These are phyloP conservation scores for Hemiprocne comata DNA, from an alignment of 2,113 vertebrate genomes.

Conservation along the genomic window DNA sequence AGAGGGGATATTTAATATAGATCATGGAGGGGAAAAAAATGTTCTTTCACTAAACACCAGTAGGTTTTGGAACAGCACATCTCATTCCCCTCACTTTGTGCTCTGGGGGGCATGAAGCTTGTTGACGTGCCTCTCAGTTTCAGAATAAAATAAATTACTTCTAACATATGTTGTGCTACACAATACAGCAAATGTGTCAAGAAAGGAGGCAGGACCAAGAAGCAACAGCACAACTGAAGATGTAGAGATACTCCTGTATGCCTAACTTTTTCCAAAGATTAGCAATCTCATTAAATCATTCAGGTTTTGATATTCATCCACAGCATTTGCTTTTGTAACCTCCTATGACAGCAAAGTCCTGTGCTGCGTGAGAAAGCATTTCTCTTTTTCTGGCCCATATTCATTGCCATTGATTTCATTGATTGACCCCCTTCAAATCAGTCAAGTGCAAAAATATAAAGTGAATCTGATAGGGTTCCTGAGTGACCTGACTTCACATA, in stretches of 20 bases:
- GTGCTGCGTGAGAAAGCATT: background rate
- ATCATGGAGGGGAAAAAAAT: rapidly evolving
- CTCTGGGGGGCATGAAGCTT: background rate
- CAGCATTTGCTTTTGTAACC: background rate
- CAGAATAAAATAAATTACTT: background rate
- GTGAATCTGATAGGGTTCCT: background rate
- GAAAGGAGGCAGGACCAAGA: background rate
- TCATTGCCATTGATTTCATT: constrained; percentile 37
- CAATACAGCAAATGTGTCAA: background rate
- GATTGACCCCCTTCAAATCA: constrained; percentile 33
- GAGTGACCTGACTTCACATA: background rate
- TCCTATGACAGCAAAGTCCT: background rate
- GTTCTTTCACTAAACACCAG: background rate
- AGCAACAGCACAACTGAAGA: background rate
- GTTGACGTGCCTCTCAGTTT: background rate
- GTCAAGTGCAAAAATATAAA: background rate
- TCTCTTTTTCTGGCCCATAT: background rate
- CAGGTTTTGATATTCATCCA: background rate
- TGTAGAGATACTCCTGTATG: background rate
- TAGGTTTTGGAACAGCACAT: background rate
- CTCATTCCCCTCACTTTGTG: background rate
- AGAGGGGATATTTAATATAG: background rate
- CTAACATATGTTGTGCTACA: background rate
- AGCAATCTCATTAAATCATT: background rate
- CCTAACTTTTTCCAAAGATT: background rate